phyloP scores from a whole-genome alignment of 2,797 vertebrate genomes.

The Neosilurus mollespiculum region DNA sequence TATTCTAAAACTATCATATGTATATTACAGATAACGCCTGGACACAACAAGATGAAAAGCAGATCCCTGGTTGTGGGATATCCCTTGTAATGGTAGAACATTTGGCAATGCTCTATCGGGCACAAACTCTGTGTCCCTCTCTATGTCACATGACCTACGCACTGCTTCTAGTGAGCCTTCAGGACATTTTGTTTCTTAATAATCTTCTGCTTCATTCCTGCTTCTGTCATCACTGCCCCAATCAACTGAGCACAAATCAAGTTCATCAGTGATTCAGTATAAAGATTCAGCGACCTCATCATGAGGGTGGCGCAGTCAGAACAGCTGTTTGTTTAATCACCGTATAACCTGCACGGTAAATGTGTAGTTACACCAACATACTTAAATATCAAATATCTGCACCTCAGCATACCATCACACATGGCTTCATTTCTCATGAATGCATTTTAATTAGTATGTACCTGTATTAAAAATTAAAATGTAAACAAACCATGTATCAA shows the following conservation, averaged over 20 bases:
- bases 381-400: not conserved
- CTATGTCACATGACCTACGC: not conserved
- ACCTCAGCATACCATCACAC: not conserved
- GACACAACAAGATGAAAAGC: not conserved
- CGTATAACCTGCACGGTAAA: not conserved
- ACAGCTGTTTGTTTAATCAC: constrained; percentile 4
- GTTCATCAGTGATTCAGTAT: not conserved
- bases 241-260: not conserved
- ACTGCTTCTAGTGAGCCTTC: not conserved
- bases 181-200: not conserved
- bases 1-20: not conserved
- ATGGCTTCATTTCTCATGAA: not conserved
- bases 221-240: not conserved
- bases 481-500: not conserved
- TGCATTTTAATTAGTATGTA: not conserved
- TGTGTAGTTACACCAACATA: no score
- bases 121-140: no score
- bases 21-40: not conserved
- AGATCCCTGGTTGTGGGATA: no score
- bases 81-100: no score
- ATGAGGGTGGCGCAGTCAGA: not conserved
- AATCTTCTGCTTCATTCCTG: not conserved
- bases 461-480: not conserved
- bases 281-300: constrained; percentile 3
- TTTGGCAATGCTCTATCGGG: no score